Percentiles rank a stretch among this genome's conserved stretches.
Conservation (phyloP, 2,888 invertebrate genomes). For the Aphrophora alni region DNA sequence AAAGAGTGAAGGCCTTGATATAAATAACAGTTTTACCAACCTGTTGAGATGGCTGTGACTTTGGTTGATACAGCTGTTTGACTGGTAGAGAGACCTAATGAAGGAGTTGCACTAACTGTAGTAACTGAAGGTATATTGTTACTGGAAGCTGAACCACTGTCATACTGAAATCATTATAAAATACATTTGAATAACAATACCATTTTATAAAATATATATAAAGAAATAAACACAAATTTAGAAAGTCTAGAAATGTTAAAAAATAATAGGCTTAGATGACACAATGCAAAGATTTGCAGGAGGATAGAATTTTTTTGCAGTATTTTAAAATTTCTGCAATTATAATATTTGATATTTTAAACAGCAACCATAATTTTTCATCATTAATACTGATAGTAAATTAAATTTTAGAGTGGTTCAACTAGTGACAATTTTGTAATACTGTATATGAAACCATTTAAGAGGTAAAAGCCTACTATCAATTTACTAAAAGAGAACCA, state of each 20-base stretch:
- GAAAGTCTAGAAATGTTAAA: background rate
- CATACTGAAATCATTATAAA: constrained; percentile 35
- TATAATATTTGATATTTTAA: no score
- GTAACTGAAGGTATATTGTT: constrained; percentile 52
- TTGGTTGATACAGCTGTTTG: constrained; percentile 46
- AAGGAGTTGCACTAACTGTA: constrained; percentile 35
- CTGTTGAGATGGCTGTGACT: constrained; percentile 56
- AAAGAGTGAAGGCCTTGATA: no score
- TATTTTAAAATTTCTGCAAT: no score
- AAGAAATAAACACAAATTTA: background rate
- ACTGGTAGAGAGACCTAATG: constrained; percentile 35
- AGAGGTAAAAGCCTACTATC: no score
- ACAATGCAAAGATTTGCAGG: background rate
- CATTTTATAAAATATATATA: background rate
- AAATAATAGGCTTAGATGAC: background rate
- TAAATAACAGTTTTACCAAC: constrained; percentile 49
- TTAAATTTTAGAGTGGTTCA: no score
- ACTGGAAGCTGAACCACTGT: constrained; percentile 31
- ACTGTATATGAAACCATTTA: no score
- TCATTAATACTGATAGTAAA: no score
- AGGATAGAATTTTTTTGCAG: no score
- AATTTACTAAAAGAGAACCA: no score
- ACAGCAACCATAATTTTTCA: no score
- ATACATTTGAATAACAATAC: no score
- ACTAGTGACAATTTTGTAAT: no score